Conservation (phyloP, 2,797 vertebrate genomes). For the Cyclopterus lumpus region DNA sequence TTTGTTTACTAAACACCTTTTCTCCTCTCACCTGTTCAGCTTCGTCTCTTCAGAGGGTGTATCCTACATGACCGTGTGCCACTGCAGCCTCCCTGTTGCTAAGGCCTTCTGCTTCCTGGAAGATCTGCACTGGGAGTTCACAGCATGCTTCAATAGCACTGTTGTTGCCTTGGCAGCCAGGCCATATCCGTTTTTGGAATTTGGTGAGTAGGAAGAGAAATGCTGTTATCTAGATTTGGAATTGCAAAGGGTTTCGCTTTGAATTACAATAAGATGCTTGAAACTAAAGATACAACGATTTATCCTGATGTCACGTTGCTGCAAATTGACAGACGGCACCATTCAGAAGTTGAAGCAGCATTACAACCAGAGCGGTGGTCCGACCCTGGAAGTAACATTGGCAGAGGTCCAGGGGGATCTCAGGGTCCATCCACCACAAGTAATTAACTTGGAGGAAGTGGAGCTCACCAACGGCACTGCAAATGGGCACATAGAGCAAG, state of each 20-base stretch:
- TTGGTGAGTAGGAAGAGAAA: constrained; percentile 84
- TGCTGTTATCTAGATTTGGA: constrained; percentile 4
- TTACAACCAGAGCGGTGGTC: constrained; percentile 85
- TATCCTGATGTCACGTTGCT: background rate
- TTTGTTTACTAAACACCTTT: constrained; percentile 77
- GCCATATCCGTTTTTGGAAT: constrained; percentile 95
- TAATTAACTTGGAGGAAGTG: constrained; percentile 87
- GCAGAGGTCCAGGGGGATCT: constrained; percentile 89
- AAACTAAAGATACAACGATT: background rate
- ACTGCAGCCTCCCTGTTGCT: constrained; percentile 87
- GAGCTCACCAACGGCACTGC: constrained; percentile 84
- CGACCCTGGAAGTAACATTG: constrained; percentile 80
- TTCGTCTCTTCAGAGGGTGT: constrained; percentile 89
- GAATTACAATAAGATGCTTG: background rate
- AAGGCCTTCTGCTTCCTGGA: constrained; percentile 97
- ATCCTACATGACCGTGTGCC: constrained; percentile 94
- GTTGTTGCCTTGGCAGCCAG: constrained; percentile 88
- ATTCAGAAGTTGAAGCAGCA: constrained; percentile 94
- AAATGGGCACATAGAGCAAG: constrained; percentile 84
- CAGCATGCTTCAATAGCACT: constrained; percentile 84
- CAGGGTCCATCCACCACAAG: constrained; percentile 81
- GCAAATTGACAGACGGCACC: constrained; percentile 81
- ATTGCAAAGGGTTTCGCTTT: background rate
- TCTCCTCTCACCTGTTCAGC: constrained; percentile 80
- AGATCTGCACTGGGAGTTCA: constrained; percentile 94